These are phyloP conservation scores for Chanos chanos DNA, from an alignment of 2,797 vertebrate species.

Conservation along the genomic window DNA sequence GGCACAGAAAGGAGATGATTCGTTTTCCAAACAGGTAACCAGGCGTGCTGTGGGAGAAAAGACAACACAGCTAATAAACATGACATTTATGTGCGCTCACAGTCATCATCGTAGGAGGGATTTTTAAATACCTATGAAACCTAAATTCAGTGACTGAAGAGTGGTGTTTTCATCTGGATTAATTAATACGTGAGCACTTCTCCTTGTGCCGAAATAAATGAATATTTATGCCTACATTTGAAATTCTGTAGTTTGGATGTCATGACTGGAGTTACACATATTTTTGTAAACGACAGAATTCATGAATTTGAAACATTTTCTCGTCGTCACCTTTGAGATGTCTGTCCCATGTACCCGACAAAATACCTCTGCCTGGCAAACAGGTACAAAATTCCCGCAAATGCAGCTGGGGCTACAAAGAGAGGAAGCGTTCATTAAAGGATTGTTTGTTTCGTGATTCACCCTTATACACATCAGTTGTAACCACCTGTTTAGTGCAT, in stretches of 20 bases:
- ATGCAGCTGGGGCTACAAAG: constrained; percentile 82
- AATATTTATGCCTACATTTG: too few species aligned
- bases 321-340: constrained; percentile 81
- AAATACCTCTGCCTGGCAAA: constrained; percentile 95
- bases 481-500: too few species aligned
- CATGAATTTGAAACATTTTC: background rate
- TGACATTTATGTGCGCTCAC: too few species aligned
- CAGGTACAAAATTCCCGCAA: constrained; percentile 89
- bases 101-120: too few species aligned
- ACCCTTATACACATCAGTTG: too few species aligned
- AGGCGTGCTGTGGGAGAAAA: constrained; percentile 77
- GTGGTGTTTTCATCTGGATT: too few species aligned
- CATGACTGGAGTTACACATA: background rate
- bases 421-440: too few species aligned
- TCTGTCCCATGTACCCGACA: constrained; percentile 90
- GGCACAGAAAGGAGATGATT: constrained; percentile 82
- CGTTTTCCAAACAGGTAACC: constrained; percentile 93
- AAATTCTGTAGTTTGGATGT: fast-evolving
- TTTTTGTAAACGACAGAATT: background rate
- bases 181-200: too few species aligned
- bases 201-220: too few species aligned
- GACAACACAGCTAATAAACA: background rate
- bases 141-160: too few species aligned
- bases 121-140: too few species aligned
- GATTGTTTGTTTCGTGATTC: too few species aligned